Base-by-base conservation (phyloP, 2,888 invertebrate species). In the Ptycholaimellus sp. region DNA sequence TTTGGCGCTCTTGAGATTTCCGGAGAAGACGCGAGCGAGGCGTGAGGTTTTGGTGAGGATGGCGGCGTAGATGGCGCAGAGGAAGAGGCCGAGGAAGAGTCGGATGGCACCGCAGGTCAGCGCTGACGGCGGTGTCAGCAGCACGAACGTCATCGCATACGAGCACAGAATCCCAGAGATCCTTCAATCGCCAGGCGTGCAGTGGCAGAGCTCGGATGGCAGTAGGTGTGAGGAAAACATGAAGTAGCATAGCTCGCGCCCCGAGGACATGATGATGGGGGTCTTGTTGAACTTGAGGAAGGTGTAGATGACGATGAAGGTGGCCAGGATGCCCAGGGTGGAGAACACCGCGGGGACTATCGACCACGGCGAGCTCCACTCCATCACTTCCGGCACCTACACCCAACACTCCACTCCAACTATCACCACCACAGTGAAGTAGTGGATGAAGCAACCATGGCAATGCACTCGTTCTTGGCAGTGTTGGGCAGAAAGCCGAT, bases 21-120 rank as follows among this genome's bases (percentile, higher is more conserved):
- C 72, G 46, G 71, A 72, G 39, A 73, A 70, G 37, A 75, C 74
- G 32, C 74, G 62, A 2, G 73, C 73, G 37, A 75, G 70, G 35
- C 74, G 66, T 59, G 74, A 76, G 2, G 74, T 75, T 56, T 76
- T 75, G 2, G 74, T 74, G 42, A 76, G 66, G 40, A 76, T 69
- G 9, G 75, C 74, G 39, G 74, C 71, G 55, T 76, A 76, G 50
- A 74, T 73, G 37, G 74, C 69, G 42, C 72, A 72, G 43, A 76
- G 64, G 18, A 74, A 73, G 1, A 75, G 64, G 0, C 76, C 75
- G 7, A 75, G 64, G 1, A 73, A 71, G 33, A 74, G 64, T 13
- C 52, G 44, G 11, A 72, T 64, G 18, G 70, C 59, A 4, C 72
- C 68, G 53, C 76, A 76, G 18, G 71, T 67, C 42, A 67, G 62